phyloP scores from a whole-genome alignment of 2,797 vertebrate species.

The Phoxinus dragarum region DNA sequence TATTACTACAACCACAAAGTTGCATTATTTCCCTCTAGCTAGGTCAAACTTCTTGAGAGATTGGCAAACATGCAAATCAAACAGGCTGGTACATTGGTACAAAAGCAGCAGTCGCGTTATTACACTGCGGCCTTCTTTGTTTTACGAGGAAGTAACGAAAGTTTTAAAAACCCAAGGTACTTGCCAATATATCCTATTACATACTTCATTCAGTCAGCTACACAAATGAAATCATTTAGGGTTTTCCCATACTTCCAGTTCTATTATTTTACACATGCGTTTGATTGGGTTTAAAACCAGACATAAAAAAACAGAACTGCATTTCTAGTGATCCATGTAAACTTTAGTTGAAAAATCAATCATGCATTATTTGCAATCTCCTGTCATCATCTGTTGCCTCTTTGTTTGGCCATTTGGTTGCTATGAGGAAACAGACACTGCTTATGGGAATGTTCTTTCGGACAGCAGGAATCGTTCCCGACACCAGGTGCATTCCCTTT shows the following conservation, averaged over 20 bases:
- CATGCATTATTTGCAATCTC: not conserved
- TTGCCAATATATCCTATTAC: slow-evolving; percentile 13
- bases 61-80: not conserved
- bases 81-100: not conserved
- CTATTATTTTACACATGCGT: not conserved
- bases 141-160: not conserved
- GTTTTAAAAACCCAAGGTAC: slow-evolving; percentile 27
- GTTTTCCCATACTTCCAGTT: slow-evolving; percentile 5
- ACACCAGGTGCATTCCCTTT: not conserved
- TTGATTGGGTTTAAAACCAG: not conserved
- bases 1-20: not conserved
- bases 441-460: not conserved
- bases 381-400: not conserved
- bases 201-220: not conserved
- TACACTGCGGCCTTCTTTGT: not conserved
- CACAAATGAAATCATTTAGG: not conserved
- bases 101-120: not conserved
- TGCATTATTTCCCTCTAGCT: not conserved
- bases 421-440: not conserved
- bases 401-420: not conserved
- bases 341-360: not conserved
- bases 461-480: slow-evolving; percentile 15
- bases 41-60: not conserved
- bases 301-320: not conserved
- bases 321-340: not conserved